phyloP scores from a whole-genome alignment of 2,113 vertebrate genomes.

The Salminus brasiliensis region DNA sequence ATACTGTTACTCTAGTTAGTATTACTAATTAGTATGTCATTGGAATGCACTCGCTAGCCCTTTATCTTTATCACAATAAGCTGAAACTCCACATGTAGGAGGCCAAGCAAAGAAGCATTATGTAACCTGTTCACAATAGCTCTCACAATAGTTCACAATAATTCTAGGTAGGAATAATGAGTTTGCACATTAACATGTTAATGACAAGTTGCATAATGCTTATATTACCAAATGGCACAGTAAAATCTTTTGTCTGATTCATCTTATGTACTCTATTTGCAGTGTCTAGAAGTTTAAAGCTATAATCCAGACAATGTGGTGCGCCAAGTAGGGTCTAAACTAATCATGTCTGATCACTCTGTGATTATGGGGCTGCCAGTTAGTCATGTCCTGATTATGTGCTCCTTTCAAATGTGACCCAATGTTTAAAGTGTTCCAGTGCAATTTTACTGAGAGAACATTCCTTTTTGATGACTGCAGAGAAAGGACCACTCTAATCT shows the following conservation, averaged over 20 bases:
- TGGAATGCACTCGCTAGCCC: too few species aligned
- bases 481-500: not conserved
- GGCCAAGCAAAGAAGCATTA: too few species aligned
- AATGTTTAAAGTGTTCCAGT: not conserved
- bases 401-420: not conserved
- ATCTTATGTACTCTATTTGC: not conserved
- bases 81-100: too few species aligned
- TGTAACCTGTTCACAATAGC: too few species aligned
- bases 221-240: not conserved
- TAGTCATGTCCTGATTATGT: not conserved
- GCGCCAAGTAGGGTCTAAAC: not conserved
- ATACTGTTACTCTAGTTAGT: too few species aligned
- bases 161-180: too few species aligned
- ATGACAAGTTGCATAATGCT: not conserved
- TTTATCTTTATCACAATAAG: too few species aligned
- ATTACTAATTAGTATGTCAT: too few species aligned
- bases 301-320: not conserved
- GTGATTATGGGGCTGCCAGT: slow-evolving; percentile 1
- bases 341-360: slow-evolving; percentile 23
- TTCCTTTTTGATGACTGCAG: not conserved
- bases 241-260: not conserved
- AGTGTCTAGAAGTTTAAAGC: not conserved
- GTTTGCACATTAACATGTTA: too few species aligned
- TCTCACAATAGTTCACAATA: too few species aligned
- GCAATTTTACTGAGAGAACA: not conserved